Percentiles rank a stretch among this genome's conserved stretches.
Conservation (phyloP, 2,113 vertebrate genomes). For the Suricata suricatta region DNA sequence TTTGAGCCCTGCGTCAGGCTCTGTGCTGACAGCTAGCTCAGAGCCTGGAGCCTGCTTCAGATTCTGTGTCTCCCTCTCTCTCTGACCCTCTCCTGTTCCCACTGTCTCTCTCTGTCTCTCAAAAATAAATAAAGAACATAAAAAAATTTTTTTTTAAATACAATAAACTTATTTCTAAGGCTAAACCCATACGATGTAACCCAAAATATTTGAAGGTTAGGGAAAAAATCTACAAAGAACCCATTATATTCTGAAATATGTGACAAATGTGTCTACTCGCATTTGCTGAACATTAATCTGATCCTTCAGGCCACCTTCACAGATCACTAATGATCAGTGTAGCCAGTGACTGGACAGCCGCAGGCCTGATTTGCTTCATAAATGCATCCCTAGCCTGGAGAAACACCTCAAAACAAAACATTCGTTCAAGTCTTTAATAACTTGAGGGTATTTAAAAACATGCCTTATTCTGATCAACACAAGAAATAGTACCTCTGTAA, state of each 20-base stretch:
- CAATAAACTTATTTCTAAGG: background rate
- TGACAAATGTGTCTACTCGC: background rate
- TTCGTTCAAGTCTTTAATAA: constrained; percentile 1
- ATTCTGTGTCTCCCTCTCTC: too few relatives aligned
- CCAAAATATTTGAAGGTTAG: background rate
- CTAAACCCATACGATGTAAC: background rate
- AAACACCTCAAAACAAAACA: constrained; percentile 33
- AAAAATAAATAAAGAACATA: too few relatives aligned
- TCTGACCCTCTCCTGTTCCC: too few relatives aligned
- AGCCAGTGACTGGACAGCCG: background rate
- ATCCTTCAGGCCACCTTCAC: background rate
- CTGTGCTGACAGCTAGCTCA: too few relatives aligned
- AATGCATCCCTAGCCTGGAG: background rate
- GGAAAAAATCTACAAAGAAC: constrained; percentile 37
- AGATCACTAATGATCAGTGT: background rate
- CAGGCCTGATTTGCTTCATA: background rate
- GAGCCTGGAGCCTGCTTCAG: too few relatives aligned
- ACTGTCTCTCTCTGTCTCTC: too few relatives aligned
- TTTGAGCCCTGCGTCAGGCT: too few relatives aligned
- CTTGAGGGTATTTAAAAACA: background rate
- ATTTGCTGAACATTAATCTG: background rate
- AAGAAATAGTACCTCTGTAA: constrained; percentile 83
- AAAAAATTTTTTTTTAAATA: too few relatives aligned
- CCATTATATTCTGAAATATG: background rate
- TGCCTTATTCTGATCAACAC: background rate